Evolutionary conservation across 2,888 invertebrate species (phyloP), one percentile per base, ranked within the genome.

Genomic region (Diabrotica balteata): DNA sequence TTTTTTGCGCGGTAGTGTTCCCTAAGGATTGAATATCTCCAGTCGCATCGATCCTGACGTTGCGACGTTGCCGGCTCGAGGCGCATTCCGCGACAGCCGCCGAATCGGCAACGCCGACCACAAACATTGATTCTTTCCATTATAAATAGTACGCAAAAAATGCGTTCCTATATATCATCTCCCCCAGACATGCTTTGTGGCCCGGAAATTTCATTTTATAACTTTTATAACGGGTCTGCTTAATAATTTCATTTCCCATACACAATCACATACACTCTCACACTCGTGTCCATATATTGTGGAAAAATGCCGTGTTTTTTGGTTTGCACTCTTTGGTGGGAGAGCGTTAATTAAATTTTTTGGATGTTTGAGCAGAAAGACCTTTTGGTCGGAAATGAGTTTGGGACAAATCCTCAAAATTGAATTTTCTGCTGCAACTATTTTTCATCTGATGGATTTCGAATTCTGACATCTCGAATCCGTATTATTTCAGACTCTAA

Each of bases 81-180:
- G 72, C 73, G 76, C 75, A 77, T 77, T 79, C 78, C 79, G 79
- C 78, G 79, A 78, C 79, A 72, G 77, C 77, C 75, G 52, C 55
- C 68, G 69, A 66, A 59, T 63, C 67, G 70, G 74, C 74, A 73
- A 74, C 74, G 51, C 46, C 69, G 70, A 72, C 79, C 78, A 76
- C 81, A 82, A 83, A 83, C 82, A 83, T 83, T 83, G 83, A 84
- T 84, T 83, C 82, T 83, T 83, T 82, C 82, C 83, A 83, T 83
- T 83, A 84, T 83, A 83, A 83, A 83, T 83, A 83, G 82, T 83
- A 83, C 82, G 83, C 83, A 83, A 83, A 84, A 84, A 84, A 84
- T 83, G 83, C 83, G 83, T 83, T 83, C 82, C 83, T 82, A 84
- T 84, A 84, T 82, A 83, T 84, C 84, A 84, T 84, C 81, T 74